Conservation (phyloP, 2,888 invertebrate species). For the Dendrolimus houi region DNA sequence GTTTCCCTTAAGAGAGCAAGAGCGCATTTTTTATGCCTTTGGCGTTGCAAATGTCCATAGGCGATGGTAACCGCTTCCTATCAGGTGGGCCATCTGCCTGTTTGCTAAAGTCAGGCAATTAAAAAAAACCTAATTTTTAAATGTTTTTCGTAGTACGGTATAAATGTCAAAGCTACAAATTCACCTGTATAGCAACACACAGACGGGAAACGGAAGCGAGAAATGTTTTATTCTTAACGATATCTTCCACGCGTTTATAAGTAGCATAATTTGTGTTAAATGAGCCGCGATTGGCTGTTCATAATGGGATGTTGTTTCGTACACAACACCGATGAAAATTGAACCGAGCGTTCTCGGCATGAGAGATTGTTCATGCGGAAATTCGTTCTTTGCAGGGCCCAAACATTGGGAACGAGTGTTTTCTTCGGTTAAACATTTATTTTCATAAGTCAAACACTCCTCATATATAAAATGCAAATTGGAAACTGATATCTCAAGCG, state of each 20-base stretch:
- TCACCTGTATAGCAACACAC: no score
- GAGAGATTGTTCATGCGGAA: slow-evolving; percentile 18
- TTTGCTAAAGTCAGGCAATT: no score
- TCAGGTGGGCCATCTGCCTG: no score
- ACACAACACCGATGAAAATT: slow-evolving; percentile 15
- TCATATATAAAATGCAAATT: slow-evolving; percentile 14
- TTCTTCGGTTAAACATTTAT: slow-evolving; percentile 2
- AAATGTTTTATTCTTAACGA: slow-evolving; percentile 12
- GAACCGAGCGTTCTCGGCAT: neutral
- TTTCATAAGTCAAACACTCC: slow-evolving; percentile 18
- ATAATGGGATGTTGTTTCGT: slow-evolving; percentile 23
- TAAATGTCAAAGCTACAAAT: no score
- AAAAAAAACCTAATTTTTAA: no score
- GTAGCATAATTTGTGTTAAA: slow-evolving; percentile 19
- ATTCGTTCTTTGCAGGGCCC: slow-evolving; percentile 10
- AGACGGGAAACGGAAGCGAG: slow-evolving; percentile 2
- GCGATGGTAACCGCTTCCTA: no score
- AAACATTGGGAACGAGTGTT: neutral
- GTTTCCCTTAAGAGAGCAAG: no score
- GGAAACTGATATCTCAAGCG: slow-evolving; percentile 5
- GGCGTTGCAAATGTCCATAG: no score
- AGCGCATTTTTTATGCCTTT: no score
- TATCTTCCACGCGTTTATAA: slow-evolving; percentile 13
- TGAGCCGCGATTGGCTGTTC: slow-evolving; percentile 26
- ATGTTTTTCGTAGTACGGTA: no score